phyloP scores from a whole-genome alignment of 2,888 invertebrate genomes.

The Cryptocheilus praepositus region DNA sequence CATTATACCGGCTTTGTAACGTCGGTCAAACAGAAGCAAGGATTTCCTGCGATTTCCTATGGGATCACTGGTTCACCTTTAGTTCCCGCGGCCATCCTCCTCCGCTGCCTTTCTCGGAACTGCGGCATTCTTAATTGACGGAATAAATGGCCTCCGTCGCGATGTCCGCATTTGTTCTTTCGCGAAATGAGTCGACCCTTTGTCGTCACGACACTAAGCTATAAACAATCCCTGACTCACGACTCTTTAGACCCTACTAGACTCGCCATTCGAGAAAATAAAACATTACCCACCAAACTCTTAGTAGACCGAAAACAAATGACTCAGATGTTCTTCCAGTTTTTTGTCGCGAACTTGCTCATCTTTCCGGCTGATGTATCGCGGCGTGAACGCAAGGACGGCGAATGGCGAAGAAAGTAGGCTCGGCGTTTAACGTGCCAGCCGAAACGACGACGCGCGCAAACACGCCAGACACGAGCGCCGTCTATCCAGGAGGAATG shows the following conservation, averaged over 20 bases:
- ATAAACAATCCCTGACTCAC: too few relatives aligned
- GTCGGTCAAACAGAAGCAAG: slow-evolving; percentile 38
- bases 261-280: too few relatives aligned
- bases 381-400: too few relatives aligned
- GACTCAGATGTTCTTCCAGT: too few relatives aligned
- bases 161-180: background rate
- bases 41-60: slow-evolving; percentile 52
- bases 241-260: too few relatives aligned
- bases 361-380: too few relatives aligned
- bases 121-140: background rate
- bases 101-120: background rate
- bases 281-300: too few relatives aligned
- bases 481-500: background rate
- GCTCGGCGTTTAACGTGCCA: too few relatives aligned
- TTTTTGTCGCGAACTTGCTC: too few relatives aligned
- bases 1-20: slow-evolving; percentile 51
- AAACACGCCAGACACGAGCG: background rate
- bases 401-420: too few relatives aligned
- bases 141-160: background rate
- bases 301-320: too few relatives aligned
- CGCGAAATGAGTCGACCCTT: background rate
- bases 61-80: slow-evolving; percentile 46
- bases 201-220: too few relatives aligned
- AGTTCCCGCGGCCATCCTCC: slow-evolving; percentile 16
- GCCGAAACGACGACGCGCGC: background rate